These are phyloP conservation scores for Ooceraea biroi DNA, from an alignment of 1,140 invertebrate genomes.

Conservation along the genomic window DNA sequence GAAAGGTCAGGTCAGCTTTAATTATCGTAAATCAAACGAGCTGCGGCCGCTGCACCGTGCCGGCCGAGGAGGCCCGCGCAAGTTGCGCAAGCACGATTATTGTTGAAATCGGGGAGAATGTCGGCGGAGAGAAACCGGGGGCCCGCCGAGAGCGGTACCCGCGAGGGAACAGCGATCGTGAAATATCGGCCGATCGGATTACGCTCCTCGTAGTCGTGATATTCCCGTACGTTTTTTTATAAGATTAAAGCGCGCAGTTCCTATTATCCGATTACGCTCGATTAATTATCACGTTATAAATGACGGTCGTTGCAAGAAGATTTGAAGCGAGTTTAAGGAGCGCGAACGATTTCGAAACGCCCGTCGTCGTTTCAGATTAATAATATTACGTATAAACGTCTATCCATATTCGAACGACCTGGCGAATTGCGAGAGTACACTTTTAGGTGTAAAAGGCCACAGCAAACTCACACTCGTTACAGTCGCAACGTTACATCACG, in stretches of 20 bases:
- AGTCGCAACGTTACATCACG: background rate
- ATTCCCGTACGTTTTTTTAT: conserved; percentile 8
- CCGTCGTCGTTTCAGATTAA: background rate
- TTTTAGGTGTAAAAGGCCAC: background rate
- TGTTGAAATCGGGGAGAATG: conserved; percentile 74
- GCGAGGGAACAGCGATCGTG: conserved; percentile 61
- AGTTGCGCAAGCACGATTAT: conserved; percentile 76
- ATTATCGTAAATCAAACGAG: conserved; percentile 84
- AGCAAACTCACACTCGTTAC: background rate
- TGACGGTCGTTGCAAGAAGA: conserved; percentile 4
- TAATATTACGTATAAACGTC: background rate
- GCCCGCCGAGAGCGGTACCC: background rate
- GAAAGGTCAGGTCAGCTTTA: conserved; percentile 84
- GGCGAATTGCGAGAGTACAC: background rate
- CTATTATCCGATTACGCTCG: conserved; percentile 21
- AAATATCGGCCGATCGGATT: conserved; percentile 72
- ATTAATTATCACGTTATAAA: conserved; percentile 47
- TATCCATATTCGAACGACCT: background rate
- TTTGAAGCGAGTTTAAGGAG: conserved; percentile 1
- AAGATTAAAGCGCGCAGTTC: conserved; percentile 19
- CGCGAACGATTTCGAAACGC: conserved; percentile 8
- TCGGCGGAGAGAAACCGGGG: background rate
- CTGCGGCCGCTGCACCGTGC: conserved; percentile 64
- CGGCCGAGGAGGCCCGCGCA: conserved; percentile 66
- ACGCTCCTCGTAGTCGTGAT: conserved; percentile 28